Evolutionary conservation across 1,140 invertebrate species (phyloP).

Genomic region (Micrasema longulum): DNA sequence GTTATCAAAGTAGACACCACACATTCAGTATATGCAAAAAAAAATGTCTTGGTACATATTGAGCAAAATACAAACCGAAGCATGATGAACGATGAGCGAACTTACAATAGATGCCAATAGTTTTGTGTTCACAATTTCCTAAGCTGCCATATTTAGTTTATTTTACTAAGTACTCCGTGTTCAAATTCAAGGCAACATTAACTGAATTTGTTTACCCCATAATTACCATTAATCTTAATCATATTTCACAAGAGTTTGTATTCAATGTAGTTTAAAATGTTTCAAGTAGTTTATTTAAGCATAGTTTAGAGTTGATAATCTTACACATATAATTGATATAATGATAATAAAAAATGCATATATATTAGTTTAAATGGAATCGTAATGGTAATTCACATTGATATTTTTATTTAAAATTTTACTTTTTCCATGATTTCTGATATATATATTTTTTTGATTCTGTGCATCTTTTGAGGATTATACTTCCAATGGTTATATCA

Average conservation of each 20-base stretch:
- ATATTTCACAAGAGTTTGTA: too few relatives aligned
- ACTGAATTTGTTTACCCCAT: too few relatives aligned
- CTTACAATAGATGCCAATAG: slow-evolving; percentile 18
- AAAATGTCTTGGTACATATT: slow-evolving; percentile 44
- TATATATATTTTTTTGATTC: too few relatives aligned
- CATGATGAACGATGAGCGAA: slow-evolving; percentile 32
- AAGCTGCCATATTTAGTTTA: slow-evolving; percentile 5
- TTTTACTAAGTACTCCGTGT: background rate
- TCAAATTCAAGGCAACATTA: slow-evolving; percentile 10
- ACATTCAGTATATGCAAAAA: slow-evolving; percentile 15
- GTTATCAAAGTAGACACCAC: slow-evolving; percentile 26
- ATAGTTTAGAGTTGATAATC: too few relatives aligned
- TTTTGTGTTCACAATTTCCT: slow-evolving; percentile 13
- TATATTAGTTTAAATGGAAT: too few relatives aligned
- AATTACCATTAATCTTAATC: too few relatives aligned
- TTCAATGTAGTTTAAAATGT: too few relatives aligned
- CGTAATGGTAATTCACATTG: too few relatives aligned
- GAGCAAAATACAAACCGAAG: slow-evolving; percentile 52
- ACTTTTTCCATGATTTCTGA: background rate
- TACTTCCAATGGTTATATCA: background rate
- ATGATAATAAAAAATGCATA: too few relatives aligned
- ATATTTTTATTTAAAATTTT: background rate
- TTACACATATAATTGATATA: too few relatives aligned
- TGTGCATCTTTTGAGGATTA: background rate
- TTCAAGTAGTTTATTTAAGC: too few relatives aligned